Evolutionary conservation across 2,888 invertebrate species (phyloP), one percentile per base, ranked within the genome.

Genomic region (Thysanoteuthis rhombus): DNA sequence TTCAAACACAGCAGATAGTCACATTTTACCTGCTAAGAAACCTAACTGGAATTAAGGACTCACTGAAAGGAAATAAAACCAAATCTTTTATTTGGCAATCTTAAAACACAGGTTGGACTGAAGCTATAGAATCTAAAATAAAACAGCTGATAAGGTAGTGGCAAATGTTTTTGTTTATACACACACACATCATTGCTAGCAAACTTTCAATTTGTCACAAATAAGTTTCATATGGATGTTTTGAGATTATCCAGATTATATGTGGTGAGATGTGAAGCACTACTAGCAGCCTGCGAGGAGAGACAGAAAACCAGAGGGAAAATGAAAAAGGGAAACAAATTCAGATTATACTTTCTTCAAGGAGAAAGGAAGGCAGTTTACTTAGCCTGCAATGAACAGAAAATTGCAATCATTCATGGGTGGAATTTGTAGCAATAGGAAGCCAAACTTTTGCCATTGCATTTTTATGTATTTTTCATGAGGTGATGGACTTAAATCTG

Each of bases 61-160:
- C 92, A 92, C 92, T 92, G 92, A 92, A 92, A 92, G 40, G 92
- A 92, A 92, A 92, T 19, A 16, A 92, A 92, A 92, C 92, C 92
- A 92, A 92, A n/a, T 92, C 25, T 92, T 92, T 92, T 92, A 92
- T 92, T 92, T 92, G 92, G 92, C 75, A 75, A 75, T 75, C 75
- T 75, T 75, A 75, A 75, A 75, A 36, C 75, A 75, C 75, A 75
- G 75, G 75, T 75, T 75, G 75, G 36, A 75, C 75, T n/a, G 75
- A 75, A 75, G 36, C 75, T 75, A 75, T 75, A 75, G 75, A 75
- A 75, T 75, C 75, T 75, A 75, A n/a, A 75, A 75, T 75, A 75
- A 75, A 75, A 75, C n/a, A 75, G 36, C 75, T 75, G 75, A 75
- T 75, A n/a, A 75, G 36, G n/a, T 75, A 75, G n/a, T 75, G 75